Base-by-base conservation (phyloP, 2,113 vertebrate species). In the Prietella phreatophila region DNA sequence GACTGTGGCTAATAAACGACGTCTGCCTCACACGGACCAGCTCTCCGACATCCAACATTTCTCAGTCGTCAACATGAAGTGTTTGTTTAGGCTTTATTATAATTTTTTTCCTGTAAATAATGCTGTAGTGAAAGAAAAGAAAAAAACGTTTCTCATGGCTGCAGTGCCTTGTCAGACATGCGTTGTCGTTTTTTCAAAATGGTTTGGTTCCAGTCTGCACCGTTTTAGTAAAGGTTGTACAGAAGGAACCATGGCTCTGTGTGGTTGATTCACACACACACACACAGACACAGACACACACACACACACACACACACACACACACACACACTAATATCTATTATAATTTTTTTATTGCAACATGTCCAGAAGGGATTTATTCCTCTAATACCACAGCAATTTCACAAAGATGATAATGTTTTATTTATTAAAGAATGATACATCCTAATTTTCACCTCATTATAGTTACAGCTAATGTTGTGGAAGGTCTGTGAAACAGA, bases 181-280 rank as follows among this genome's bases (percentile, higher is more conserved):
- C 88, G 69, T 90, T 90, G 90, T 92, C 87, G 86, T 90, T 92
- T 91, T 91, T 84, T 9, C n/a, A 76, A 92, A 86, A 89, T 89
- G 89, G 86, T 92, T 90, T 90, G 92, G 90, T 92, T 93, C 88
- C 91, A 91, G 88, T 92, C 89, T 90, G 92, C 91, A 93, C 89
- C 85, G 71, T 92, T 93, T 93, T 93, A 93, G 92, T 93, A 93
- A 93, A 92, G 90, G 92, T 92, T 92, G 92, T 92, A 92, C 85
- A 91, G 92, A 91, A 92, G 86, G 67, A 90, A 89, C 61, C 60
- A 55, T 50, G 30, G 13, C 36, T 53, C 39, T 84, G 79, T 60
- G 67, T 88, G 82, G 80, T 89, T 55, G 60, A 83, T 90, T 83
- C 4, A 50, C 10, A 25, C 11, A 71, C 30, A n/a, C 53, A 85